phyloP scores from a whole-genome alignment of 2,113 vertebrate genomes.

The Anarrhichthys ocellatus region DNA sequence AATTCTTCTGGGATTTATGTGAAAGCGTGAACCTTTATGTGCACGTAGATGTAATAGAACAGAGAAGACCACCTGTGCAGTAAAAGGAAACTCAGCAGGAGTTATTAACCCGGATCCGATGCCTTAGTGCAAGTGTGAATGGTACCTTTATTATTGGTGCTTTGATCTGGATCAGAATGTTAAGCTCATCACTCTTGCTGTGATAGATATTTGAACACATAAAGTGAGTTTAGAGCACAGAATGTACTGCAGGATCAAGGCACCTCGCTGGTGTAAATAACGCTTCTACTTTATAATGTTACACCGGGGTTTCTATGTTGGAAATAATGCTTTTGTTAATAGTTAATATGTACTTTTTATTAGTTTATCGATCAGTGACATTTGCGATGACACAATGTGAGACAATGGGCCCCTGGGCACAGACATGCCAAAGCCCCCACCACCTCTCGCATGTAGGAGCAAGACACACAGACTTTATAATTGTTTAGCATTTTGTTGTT shows the following conservation, averaged over 20 bases:
- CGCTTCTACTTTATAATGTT: neutral
- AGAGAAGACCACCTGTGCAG: conserved; percentile 45
- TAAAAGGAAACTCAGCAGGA: conserved; percentile 29
- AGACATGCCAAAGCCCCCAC: neutral
- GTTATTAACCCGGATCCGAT: conserved; percentile 47
- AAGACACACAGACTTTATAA: no score
- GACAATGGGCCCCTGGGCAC: neutral
- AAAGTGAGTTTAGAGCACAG: neutral
- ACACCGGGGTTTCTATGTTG: neutral
- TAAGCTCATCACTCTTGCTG: conserved; percentile 56
- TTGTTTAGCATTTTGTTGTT: no score
- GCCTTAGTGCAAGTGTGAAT: conserved; percentile 17
- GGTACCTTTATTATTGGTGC: conserved; percentile 51
- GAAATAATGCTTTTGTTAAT: neutral
- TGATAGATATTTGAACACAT: conserved; percentile 45
- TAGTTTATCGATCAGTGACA: neutral
- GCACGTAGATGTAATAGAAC: conserved; percentile 32
- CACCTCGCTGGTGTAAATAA: neutral
- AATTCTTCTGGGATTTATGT: conserved; percentile 55
- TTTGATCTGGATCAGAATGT: conserved; percentile 55
- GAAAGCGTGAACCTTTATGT: conserved; percentile 13
- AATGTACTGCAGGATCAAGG: neutral
- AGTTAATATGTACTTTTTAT: neutral
- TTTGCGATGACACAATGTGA: neutral
- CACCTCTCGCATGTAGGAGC: no score